Base-by-base conservation (phyloP, 2,797 vertebrate genomes). In the Acipenser oxyrinchus region DNA sequence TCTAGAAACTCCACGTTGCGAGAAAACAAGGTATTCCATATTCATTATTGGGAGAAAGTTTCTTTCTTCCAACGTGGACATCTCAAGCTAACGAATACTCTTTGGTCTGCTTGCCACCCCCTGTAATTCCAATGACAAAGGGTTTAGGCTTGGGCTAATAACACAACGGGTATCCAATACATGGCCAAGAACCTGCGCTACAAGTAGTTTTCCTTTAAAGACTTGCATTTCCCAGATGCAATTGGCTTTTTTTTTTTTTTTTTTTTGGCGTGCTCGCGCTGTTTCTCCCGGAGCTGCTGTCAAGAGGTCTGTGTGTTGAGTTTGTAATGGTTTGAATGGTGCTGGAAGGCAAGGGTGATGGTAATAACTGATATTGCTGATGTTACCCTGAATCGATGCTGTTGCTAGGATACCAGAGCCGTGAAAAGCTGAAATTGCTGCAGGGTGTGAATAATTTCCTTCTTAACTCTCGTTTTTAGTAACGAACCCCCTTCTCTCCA, bases 391-490 rank as follows among this genome's bases (percentile, higher is more conserved):
- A 66, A 73, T 72, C 68, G 68, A 53, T 55, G 66, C 66, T 76
- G 79, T 81, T 81, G 78, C 78, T 77, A 76, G 73, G 80, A 74
- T 72, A 79, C 74, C 69, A 64, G 62, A 70, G 66, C 51, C 60
- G 66, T 58, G 51, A 48, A 18, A 65, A 11, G 50, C 15, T 12
- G 53, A 8, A 53, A 18, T 48, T 51, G 11, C 57, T 58, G 11
- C 57, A 58, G 57, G 18, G 3, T 57, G 51, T 53, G 51, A 57
- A 51, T 53, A 12, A 48, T 58, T 58, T 37, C 11, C 64, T 52
- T 53, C 51, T 48, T 10, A 37, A 52, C 18, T 10, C 12, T 12
- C 15, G 6, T 58, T 12, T 52, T 9, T 53, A 55, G 12, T 23
- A 18, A 53, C 13, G 57, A 58, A 58, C 12, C 12, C 15, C 11